These are phyloP conservation scores for Hipparchia semele DNA, from an alignment of 2,888 invertebrate genomes.

Conservation along the genomic window DNA sequence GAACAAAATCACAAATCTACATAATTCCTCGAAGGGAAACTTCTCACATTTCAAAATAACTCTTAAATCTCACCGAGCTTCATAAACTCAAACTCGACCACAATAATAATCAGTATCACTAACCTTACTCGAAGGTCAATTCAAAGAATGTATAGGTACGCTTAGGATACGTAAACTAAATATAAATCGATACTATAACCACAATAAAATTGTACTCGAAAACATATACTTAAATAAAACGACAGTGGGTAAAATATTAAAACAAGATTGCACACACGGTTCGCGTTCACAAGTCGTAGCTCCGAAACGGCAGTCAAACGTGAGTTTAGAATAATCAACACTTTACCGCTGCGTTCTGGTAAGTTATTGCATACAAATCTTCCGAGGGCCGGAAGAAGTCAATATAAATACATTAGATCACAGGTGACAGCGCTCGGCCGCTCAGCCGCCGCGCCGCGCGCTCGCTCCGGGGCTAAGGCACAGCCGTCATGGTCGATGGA, in stretches of 20 bases:
- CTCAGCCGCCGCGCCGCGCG: constrained; percentile 42
- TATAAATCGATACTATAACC: constrained; percentile 67
- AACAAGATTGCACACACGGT: constrained; percentile 20
- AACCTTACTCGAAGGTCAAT: constrained; percentile 82
- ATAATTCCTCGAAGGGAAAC: constrained; percentile 53
- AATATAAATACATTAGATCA: constrained; percentile 62
- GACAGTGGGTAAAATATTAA: constrained; percentile 24
- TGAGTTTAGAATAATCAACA: constrained; percentile 76
- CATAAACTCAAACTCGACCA: constrained; percentile 67
- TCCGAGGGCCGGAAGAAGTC: constrained; percentile 63
- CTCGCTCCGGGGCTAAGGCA: constrained; percentile 55
- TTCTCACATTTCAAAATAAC: constrained; percentile 64
- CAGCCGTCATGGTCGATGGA: constrained; percentile 83
- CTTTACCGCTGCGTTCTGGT: constrained; percentile 67
- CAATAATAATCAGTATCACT: constrained; percentile 80
- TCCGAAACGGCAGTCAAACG: constrained; percentile 44
- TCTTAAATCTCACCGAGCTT: constrained; percentile 64
- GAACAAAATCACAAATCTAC: constrained; percentile 72
- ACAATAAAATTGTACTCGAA: constrained; percentile 74
- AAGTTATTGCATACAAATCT: constrained; percentile 64
- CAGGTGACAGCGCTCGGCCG: constrained; percentile 47
- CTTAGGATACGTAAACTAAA: constrained; percentile 78
- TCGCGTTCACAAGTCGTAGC: constrained; percentile 18
- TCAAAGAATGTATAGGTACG: constrained; percentile 82
- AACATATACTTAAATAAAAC: constrained; percentile 35